These are phyloP conservation scores for Nemoura dubitans DNA, from an alignment of 2,888 invertebrate genomes.

Conservation along the genomic window DNA sequence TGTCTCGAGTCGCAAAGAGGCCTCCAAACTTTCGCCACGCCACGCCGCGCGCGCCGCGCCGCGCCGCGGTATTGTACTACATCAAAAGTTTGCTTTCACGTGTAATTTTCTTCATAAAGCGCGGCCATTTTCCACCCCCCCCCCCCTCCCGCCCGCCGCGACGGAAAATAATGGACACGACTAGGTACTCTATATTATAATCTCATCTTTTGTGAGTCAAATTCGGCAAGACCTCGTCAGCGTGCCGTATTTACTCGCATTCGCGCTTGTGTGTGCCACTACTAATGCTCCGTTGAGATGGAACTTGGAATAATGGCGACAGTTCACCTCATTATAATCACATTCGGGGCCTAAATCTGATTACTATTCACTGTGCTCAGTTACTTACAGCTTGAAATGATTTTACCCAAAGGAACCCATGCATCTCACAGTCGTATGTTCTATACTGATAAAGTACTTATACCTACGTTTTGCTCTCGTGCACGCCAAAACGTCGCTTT, in stretches of 20 bases:
- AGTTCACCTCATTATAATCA: neutral
- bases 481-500: neutral
- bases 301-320: neutral
- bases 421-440: neutral
- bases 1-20: neutral
- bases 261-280: slow-evolving; percentile 17
- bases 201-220: slow-evolving; percentile 1
- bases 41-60: neutral
- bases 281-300: neutral
- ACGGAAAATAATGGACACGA: slow-evolving; percentile 2
- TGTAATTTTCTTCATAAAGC: slow-evolving; percentile 45
- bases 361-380: neutral
- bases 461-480: neutral
- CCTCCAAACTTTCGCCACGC: neutral
- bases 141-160: neutral
- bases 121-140: neutral
- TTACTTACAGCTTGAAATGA: neutral
- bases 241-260: neutral
- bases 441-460: neutral
- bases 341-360: neutral
- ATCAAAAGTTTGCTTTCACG: slow-evolving; percentile 45
- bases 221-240: neutral
- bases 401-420: neutral
- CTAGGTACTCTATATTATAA: slow-evolving; percentile 7
- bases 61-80: neutral